Conservation (phyloP, 2,797 vertebrate genomes). For the Brotula barbata region DNA sequence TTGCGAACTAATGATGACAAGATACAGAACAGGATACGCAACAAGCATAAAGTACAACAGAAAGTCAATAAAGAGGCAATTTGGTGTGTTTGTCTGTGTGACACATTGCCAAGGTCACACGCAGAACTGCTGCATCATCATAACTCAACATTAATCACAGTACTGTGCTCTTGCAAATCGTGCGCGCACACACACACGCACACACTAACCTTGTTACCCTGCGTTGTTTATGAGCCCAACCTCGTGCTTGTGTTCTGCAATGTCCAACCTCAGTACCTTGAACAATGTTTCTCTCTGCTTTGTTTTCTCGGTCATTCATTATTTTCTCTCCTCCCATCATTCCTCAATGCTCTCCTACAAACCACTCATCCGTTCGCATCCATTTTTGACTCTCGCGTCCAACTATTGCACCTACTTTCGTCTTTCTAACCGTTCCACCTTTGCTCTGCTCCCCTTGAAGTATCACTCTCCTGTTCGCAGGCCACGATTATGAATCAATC, state of each 20-base stretch:
- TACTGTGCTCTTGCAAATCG: conserved; percentile 10
- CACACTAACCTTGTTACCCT: conserved; percentile 63
- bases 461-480: conserved; percentile 80
- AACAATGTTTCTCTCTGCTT: conserved; percentile 54
- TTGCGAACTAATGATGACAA: conserved; percentile 5
- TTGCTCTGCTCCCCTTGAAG: conserved; percentile 72
- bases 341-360: conserved; percentile 6
- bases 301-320: conserved; percentile 28
- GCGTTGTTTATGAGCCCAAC: conserved; percentile 77
- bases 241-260: conserved; percentile 42
- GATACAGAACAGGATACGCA: not conserved
- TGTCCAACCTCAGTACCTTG: conserved; percentile 64
- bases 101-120: conserved; percentile 62
- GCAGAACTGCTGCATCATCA: conserved; percentile 59
- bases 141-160: conserved; percentile 60
- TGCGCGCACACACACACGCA: conserved; percentile 1
- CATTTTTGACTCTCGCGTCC: conserved; percentile 35
- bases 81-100: conserved; percentile 24
- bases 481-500: conserved; percentile 83
- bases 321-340: not conserved
- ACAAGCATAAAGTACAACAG: no score
- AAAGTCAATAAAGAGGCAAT: conserved; percentile 23
- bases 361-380: conserved; percentile 24
- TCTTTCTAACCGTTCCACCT: conserved; percentile 75
- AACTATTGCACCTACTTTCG: conserved; percentile 58